These are phyloP conservation scores for Donacobius atricapilla DNA, from an alignment of 2,113 vertebrate species.

Conservation along the genomic window DNA sequence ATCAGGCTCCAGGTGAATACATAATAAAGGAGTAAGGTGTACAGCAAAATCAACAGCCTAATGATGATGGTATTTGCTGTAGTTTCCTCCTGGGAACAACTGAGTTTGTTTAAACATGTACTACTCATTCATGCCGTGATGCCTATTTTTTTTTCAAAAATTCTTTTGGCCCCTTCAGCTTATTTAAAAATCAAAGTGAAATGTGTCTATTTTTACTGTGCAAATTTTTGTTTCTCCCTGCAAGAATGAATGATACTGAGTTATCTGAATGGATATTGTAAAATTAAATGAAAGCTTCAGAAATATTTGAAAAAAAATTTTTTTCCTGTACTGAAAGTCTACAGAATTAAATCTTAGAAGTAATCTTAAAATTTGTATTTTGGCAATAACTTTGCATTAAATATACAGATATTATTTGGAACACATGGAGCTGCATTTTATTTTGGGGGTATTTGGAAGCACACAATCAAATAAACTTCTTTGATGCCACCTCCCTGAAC, in stretches of 20 bases:
- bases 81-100: background rate
- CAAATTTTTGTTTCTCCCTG: background rate
- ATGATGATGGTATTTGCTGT: fast-evolving
- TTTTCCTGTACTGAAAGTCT: background rate
- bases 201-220: background rate
- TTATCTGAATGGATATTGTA: background rate
- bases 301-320: background rate
- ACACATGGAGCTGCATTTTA: background rate
- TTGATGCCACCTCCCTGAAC: background rate
- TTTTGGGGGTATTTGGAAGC: background rate
- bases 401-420: background rate
- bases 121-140: background rate
- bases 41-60: background rate
- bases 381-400: background rate
- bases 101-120: background rate
- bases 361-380: background rate
- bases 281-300: background rate
- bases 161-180: background rate
- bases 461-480: background rate
- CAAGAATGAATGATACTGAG: background rate
- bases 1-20: background rate
- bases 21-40: background rate
- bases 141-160: too few relatives aligned
- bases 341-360: background rate
- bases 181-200: background rate